Percentiles rank a stretch among this genome's conserved stretches.
phyloP scores from a whole-genome alignment of 2,888 invertebrate species.

The Druceiella hillmani region DNA sequence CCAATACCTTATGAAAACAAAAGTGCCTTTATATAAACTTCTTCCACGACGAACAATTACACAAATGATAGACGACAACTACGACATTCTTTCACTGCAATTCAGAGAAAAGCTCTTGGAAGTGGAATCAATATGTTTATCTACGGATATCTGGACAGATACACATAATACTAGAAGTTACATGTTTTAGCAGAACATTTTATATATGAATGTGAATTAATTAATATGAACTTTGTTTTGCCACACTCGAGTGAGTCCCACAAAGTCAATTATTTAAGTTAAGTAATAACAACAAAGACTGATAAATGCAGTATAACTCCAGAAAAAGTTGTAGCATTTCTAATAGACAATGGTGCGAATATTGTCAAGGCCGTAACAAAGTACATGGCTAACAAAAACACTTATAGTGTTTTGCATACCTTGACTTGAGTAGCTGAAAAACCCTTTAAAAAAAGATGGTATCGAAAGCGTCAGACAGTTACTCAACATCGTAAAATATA shows the following conservation, averaged over 20 bases:
- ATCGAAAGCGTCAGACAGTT: constrained; percentile 21
- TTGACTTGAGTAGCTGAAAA: constrained; percentile 22
- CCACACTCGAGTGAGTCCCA: constrained; percentile 18
- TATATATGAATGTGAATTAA: constrained; percentile 18
- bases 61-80: constrained; percentile 19
- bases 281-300: constrained; percentile 18
- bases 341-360: constrained; percentile 25
- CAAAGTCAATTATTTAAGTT: constrained; percentile 20
- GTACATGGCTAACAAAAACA: constrained; percentile 22
- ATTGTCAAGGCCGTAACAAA: constrained; percentile 24
- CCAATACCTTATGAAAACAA: constrained; percentile 15
- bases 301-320: no score
- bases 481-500: constrained; percentile 19
- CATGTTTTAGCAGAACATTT: constrained; percentile 21
- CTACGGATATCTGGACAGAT: constrained; percentile 18
- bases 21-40: constrained; percentile 15
- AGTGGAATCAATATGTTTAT: constrained; percentile 17
- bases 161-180: constrained; percentile 19
- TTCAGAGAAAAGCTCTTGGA: constrained; percentile 17
- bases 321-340: constrained; percentile 22
- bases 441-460: constrained; percentile 21
- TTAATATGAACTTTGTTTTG: constrained; percentile 18
- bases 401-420: constrained; percentile 22
- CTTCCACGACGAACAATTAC: constrained; percentile 17
- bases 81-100: constrained; percentile 18